Conservation (phyloP, 2,888 invertebrate genomes). For the Miltochrista miniata region DNA sequence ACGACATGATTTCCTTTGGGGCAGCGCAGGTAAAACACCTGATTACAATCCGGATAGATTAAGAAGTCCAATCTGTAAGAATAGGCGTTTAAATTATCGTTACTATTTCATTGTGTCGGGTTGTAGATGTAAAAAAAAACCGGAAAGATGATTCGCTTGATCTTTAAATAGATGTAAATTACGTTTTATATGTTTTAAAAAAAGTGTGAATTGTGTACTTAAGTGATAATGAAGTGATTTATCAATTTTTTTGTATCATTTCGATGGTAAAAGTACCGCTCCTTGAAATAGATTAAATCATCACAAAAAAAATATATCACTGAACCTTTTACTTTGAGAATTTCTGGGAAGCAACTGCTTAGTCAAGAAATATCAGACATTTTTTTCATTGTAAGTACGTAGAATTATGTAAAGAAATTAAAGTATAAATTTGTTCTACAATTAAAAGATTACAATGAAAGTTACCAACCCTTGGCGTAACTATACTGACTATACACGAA, state of each 20-base stretch:
- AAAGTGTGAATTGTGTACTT: not conserved
- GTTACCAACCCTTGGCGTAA: no score
- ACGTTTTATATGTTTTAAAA: not conserved
- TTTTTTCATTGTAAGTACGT: no score
- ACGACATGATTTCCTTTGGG: slow-evolving; percentile 79
- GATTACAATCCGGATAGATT: slow-evolving; percentile 43
- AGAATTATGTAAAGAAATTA: no score
- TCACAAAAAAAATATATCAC: no score
- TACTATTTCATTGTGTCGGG: not conserved
- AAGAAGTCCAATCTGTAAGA: slow-evolving; percentile 32
- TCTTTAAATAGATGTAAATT: not conserved
- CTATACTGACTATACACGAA: no score
- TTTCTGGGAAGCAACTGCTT: no score
- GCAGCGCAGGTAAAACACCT: slow-evolving; percentile 51
- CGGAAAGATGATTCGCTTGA: not conserved
- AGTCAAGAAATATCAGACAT: no score
- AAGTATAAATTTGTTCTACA: no score
- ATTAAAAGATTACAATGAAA: no score
- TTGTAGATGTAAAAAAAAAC: not conserved
- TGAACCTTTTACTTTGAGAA: no score
- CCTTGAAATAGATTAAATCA: no score
- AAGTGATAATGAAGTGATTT: not conserved
- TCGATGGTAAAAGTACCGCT: not conserved
- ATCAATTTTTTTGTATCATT: not conserved
- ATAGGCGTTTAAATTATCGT: slow-evolving; percentile 12